Evolutionary conservation across 2,888 invertebrate genomes (phyloP).

Genomic region (Metalampra italica): DNA sequence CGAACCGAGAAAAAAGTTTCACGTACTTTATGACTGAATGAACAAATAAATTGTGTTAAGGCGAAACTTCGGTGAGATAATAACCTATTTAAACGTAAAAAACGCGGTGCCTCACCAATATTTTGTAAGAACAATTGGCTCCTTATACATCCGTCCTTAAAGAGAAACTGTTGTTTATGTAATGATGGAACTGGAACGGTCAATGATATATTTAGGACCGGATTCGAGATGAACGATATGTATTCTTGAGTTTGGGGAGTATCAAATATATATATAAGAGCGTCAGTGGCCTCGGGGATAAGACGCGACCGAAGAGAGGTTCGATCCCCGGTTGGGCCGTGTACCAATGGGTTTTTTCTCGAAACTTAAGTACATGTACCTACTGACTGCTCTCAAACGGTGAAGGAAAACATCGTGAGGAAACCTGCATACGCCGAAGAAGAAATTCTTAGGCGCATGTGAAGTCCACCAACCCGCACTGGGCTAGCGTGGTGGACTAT

Average conservation of each 20-base stretch:
- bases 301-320: no score
- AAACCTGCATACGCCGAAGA: no score
- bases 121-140: slow-evolving; percentile 42
- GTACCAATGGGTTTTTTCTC: no score
- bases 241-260: neutral
- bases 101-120: slow-evolving; percentile 33
- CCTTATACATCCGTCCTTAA: slow-evolving; percentile 14
- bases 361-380: no score
- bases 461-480: no score
- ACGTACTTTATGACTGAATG: slow-evolving; percentile 61
- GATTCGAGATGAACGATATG: neutral
- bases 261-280: no score
- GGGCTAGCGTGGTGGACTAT: no score
- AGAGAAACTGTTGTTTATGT: slow-evolving; percentile 8
- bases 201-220: slow-evolving; percentile 14
- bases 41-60: slow-evolving; percentile 62
- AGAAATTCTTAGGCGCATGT: no score
- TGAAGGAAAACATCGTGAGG: no score
- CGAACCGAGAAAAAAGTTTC: slow-evolving; percentile 39
- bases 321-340: no score
- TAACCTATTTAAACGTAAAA: slow-evolving; percentile 53
- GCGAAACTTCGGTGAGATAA: slow-evolving; percentile 47
- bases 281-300: no score
- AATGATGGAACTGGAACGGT: slow-evolving; percentile 15
- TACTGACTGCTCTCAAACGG: no score